Base-by-base conservation (phyloP, 2,888 invertebrate species). In the Lepidonotus clava region DNA sequence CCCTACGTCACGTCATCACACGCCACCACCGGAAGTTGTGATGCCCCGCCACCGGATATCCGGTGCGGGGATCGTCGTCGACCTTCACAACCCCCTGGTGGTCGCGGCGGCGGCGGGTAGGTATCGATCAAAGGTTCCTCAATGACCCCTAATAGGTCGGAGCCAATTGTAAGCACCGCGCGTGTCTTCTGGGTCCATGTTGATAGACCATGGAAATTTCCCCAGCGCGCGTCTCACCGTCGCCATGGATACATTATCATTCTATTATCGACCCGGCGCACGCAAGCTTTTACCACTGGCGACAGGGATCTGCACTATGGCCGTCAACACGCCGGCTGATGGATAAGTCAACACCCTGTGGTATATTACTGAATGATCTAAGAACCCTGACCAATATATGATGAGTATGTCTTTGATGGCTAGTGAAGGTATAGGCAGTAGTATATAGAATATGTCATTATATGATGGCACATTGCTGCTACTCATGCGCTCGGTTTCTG, bases 171-270 rank as follows among this genome's bases (percentile, higher is more conserved):
- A 51, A 11, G 51, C 21, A 14, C 21, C 51, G 14, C 11, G 51
- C 21, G 21, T 51, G 51, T 21, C 11, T 21, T 21, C 11, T 14
- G 51, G 21, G 21, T 14, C 51, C 21, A 51, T 11, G 51, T 51
- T 51, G 38, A 24, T 38, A 76, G 76, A 40, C 14, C 38, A 40
- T 76, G 76, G 76, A 76, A 76, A 76, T 76, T 76, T 76, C 76
- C 76, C 76, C 76, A 14, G 36, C 76, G 76, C 41, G 24, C 2
- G 36, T 76, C 38, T 1, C 76, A 14, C 41, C 21, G 41, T 76
- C 76, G 34, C 41, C 76, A 21, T 76, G 76, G 76, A 28, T 76
- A 76, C 76, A 76, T 76, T 76, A 76, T 76, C 76, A 76, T 76
- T n/a, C 38, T 76, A 76, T 76, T 76, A 76, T 76, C 41, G 76